Conservation (phyloP, 2,113 vertebrate species). For the Gorsachius goisagi region DNA sequence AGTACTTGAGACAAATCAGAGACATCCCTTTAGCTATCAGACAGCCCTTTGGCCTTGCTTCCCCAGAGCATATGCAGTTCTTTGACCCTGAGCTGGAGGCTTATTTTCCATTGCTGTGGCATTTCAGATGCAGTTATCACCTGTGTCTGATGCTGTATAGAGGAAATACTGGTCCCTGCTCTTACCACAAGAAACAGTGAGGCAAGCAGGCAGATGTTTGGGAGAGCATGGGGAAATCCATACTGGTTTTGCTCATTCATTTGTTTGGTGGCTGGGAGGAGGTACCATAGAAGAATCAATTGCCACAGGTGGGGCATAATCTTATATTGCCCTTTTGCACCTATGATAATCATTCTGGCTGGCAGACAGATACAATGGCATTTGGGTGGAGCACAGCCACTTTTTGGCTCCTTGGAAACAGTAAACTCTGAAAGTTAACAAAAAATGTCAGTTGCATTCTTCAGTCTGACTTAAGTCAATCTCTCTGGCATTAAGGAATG, state of each 20-base stretch:
- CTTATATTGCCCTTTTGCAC: neutral
- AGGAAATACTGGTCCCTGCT: neutral
- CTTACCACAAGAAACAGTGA: neutral
- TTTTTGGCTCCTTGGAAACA: neutral
- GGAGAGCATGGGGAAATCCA: neutral
- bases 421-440: neutral
- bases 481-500: neutral
- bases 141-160: neutral
- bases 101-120: neutral
- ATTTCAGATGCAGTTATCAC: neutral
- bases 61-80: neutral
- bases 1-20: neutral
- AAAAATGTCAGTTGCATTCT: neutral
- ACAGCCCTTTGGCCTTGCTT: neutral
- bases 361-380: neutral
- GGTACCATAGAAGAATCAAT: neutral
- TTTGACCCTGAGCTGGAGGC: neutral
- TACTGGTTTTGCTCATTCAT: neutral
- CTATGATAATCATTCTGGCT: neutral
- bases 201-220: neutral
- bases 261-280: neutral
- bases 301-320: neutral
- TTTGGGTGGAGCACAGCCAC: neutral
- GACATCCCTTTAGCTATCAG: neutral
- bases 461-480: neutral